A percentile compares a stretch with the other conserved stretches of the same genome.
Conservation (phyloP, 2,888 invertebrate species). For the Agriotes lineatus region DNA sequence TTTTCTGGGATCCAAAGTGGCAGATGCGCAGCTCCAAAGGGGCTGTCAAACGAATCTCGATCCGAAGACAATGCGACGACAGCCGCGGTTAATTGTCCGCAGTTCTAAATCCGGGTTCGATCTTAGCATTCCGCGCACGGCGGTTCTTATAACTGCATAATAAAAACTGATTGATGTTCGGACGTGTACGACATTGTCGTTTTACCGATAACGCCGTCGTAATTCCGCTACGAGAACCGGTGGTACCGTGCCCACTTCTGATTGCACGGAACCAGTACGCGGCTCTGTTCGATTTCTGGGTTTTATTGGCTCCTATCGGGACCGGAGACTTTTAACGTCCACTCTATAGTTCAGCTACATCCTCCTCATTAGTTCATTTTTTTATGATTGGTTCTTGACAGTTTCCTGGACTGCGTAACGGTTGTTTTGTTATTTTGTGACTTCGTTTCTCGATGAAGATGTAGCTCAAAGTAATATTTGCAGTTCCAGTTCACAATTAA, state of each 20-base stretch:
- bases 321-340: too few relatives aligned
- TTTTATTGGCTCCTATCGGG: too few relatives aligned
- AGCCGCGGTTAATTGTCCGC: background rate
- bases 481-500: too few relatives aligned
- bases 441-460: too few relatives aligned
- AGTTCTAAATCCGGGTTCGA: conserved; percentile 6
- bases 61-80: too few relatives aligned
- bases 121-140: conserved; percentile 5
- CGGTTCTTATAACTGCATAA: conserved; percentile 22
- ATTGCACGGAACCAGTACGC: background rate
- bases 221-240: conserved; percentile 22
- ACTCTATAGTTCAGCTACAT: too few relatives aligned
- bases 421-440: too few relatives aligned
- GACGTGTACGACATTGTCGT: conserved; percentile 20
- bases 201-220: conserved; percentile 17
- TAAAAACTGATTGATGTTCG: conserved; percentile 27
- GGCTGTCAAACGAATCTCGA: too few relatives aligned
- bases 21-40: background rate
- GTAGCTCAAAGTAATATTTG: too few relatives aligned
- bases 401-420: too few relatives aligned
- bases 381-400: too few relatives aligned
- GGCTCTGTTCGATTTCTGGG: background rate
- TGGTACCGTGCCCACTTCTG: background rate
- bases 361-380: too few relatives aligned
- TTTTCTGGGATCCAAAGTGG: background rate